Base-by-base conservation (phyloP, 2,113 vertebrate species). In the Progne subis region DNA sequence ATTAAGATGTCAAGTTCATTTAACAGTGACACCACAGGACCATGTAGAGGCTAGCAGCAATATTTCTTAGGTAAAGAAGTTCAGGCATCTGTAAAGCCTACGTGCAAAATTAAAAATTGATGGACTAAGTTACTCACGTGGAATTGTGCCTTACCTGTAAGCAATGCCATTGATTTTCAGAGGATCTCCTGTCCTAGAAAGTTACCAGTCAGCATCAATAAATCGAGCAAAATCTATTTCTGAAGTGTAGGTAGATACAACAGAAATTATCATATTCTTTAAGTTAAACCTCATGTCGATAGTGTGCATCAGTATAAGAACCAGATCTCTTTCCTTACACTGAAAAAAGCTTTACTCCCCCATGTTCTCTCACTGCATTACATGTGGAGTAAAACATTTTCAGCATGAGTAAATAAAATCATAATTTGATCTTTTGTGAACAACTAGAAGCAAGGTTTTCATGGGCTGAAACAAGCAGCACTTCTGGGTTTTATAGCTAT, bases 401-500 rank as follows among this genome's bases (percentile, higher is more conserved):
- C 68, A 80, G 84, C 85, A 32, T 2, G 11, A 95, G 64, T 71
- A 82, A 91, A 55, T 28, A 76, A 82, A 82, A 59, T n/a, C 4
- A 24, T 49, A 52, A 89, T 85, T 68, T 78, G 92, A 87, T 57
- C 78, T 71, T 81, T 67, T 4, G 28, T 82, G 92, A 98, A 92
- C 92, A 97, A 95, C 90, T 94, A 88, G 56, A 97, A 96, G 53
- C 94, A 96, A 94, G 87, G 75, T 96, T 96, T 98, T 96, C 75
- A 88, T 94, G 89, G 97, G 96, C 95, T 82, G 84, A 98, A 98
- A 94, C 84, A 97, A 98, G 86, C 95, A 96, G 97, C 91, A 94
- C 96, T 97, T 98, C 97, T 98, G 95, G 87, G 94, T 97, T 98
- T 97, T 97, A 95, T 97, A 97, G 93, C 88, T 98, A 98, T 98